phyloP scores from a whole-genome alignment of 2,113 vertebrate genomes.

The Nycticorax nycticorax region DNA sequence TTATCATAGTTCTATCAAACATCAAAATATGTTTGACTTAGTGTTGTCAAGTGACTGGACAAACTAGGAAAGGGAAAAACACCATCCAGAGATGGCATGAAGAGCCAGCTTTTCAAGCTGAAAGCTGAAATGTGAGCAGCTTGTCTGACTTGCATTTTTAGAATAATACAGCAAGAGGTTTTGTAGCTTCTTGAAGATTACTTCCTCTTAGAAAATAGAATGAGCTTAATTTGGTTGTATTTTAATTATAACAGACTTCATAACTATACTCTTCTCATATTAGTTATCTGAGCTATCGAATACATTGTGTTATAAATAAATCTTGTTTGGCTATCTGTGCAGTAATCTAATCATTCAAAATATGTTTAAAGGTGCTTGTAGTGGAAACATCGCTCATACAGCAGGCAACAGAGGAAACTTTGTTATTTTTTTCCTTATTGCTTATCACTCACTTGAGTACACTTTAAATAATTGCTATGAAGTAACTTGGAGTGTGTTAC shows the following conservation, averaged over 20 bases:
- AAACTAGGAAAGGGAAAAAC: constrained; percentile 8
- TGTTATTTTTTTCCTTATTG: neutral
- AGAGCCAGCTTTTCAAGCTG: constrained; percentile 5
- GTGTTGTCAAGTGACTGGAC: constrained; percentile 29
- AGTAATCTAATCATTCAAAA: neutral
- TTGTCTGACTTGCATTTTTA: constrained; percentile 57
- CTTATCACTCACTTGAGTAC: neutral
- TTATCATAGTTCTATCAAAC: neutral
- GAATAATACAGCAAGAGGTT: neutral
- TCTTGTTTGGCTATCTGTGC: neutral
- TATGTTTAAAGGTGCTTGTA: neutral
- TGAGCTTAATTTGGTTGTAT: neutral
- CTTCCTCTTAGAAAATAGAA: neutral
- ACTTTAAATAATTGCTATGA: neutral
- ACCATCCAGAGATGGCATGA: constrained; percentile 2
- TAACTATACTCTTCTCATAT: neutral
- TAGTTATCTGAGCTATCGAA: neutral
- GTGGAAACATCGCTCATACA: neutral
- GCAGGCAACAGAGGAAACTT: neutral
- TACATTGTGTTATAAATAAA: neutral
- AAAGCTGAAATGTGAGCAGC: constrained; percentile 54
- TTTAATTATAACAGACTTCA: neutral
- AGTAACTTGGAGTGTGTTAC: neutral
- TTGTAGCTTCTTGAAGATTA: constrained; percentile 11
- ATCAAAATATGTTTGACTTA: constrained; percentile 31